phyloP scores from a whole-genome alignment of 2,888 invertebrate genomes.

The Hyposoter didymator region DNA sequence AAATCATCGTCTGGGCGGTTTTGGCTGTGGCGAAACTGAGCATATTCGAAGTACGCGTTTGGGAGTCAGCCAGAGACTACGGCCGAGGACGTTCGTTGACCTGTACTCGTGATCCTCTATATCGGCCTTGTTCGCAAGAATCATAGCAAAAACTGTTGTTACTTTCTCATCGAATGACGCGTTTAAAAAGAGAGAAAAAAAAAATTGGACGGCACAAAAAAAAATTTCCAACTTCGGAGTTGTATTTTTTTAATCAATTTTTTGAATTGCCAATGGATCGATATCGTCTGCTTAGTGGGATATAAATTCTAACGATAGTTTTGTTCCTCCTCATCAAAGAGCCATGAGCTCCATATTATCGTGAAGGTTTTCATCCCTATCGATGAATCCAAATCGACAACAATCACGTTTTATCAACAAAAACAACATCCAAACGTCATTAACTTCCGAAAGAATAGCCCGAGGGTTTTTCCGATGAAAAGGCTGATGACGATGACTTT shows the following conservation, averaged over 20 bases:
- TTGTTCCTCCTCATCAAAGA: not conserved
- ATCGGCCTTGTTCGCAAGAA: constrained; percentile 39
- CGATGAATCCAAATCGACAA: not conserved
- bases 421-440: not conserved
- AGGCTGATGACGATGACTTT: too few species aligned
- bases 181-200: not conserved
- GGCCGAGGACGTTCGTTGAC: constrained; percentile 59
- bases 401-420: not conserved
- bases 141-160: not conserved
- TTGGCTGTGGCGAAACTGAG: not conserved
- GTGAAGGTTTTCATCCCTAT: not conserved
- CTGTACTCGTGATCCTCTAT: constrained; percentile 28
- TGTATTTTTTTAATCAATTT: not conserved
- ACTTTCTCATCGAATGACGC: constrained; percentile 23
- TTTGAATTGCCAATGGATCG: not conserved
- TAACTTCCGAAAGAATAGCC: not conserved
- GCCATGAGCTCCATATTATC: not conserved
- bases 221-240: not conserved
- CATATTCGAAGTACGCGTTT: constrained; percentile 34
- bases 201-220: not conserved
- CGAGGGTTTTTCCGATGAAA: too few species aligned
- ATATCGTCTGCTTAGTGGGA: not conserved
- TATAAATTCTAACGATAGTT: not conserved
- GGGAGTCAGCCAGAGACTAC: constrained; percentile 40
- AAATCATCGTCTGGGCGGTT: not conserved